Percentiles rank a stretch among this genome's conserved stretches.
Conservation (phyloP, 2,888 invertebrate species). For the Choreutis nemorana region DNA sequence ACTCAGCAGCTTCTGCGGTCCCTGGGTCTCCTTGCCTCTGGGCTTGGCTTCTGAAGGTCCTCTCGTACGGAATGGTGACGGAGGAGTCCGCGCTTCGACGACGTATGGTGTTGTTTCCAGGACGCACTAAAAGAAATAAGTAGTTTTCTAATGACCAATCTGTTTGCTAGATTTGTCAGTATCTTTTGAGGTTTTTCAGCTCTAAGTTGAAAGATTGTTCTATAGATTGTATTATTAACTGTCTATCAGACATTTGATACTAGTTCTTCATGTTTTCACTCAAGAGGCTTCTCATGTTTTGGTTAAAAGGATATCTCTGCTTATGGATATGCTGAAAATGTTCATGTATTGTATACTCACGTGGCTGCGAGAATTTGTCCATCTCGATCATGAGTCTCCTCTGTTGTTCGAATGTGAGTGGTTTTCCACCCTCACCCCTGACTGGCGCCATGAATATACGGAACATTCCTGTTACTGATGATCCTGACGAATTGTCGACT, state of each 20-base stretch:
- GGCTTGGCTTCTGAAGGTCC: constrained; percentile 77
- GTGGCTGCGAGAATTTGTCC: constrained; percentile 71
- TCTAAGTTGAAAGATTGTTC: too few relatives aligned
- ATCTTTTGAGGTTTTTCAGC: too few relatives aligned
- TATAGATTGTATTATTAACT: too few relatives aligned
- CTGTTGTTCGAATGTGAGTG: constrained; percentile 68
- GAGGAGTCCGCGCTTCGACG: constrained; percentile 76
- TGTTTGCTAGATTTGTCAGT: too few relatives aligned
- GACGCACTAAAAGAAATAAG: too few relatives aligned
- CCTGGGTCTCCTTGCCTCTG: constrained; percentile 65
- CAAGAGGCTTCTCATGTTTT: too few relatives aligned
- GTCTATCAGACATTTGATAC: too few relatives aligned
- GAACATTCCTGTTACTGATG: constrained; percentile 66
- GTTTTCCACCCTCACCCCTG: constrained; percentile 68
- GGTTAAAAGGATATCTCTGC: too few relatives aligned
- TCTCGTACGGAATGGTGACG: constrained; percentile 83
- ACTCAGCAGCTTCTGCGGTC: constrained; percentile 57
- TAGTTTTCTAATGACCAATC: too few relatives aligned
- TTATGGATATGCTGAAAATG: too few relatives aligned
- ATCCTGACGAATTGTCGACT: constrained; percentile 63
- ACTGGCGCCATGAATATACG: constrained; percentile 76
- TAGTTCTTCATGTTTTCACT: too few relatives aligned
- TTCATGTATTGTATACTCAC: constrained; percentile 65
- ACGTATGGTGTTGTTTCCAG: constrained; percentile 72
- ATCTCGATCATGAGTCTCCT: constrained; percentile 73